These are phyloP conservation scores for Formicarius rufipectus DNA, from an alignment of 2,113 vertebrate species.

Conservation along the genomic window DNA sequence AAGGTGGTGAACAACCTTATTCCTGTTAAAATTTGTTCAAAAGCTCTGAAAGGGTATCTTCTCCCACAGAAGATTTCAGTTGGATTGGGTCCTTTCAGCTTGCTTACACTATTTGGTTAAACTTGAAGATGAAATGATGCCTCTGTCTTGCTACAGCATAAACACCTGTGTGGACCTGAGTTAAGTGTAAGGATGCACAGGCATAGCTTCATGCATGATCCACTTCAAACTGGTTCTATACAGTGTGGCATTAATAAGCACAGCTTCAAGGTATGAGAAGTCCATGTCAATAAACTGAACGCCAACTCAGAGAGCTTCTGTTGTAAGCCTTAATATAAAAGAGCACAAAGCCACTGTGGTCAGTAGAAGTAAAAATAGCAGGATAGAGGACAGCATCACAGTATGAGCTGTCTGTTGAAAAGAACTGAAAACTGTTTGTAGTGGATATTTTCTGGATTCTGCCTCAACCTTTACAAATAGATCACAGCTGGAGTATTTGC, in stretches of 20 bases:
- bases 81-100: not conserved
- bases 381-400: not conserved
- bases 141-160: not conserved
- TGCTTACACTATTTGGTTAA: not conserved
- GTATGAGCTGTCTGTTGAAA: not conserved
- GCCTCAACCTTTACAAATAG: not conserved
- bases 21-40: not conserved
- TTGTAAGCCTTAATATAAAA: not conserved
- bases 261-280: not conserved
- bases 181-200: not conserved
- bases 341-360: not conserved
- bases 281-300: not conserved
- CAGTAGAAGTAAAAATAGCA: not conserved
- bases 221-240: not conserved
- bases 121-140: not conserved
- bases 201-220: not conserved
- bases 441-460: not conserved
- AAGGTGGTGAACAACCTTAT: not conserved
- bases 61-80: not conserved
- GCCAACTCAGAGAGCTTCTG: not conserved
- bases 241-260: not conserved
- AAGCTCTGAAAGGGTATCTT: not conserved
- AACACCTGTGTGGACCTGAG: not conserved
- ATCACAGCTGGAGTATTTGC: conserved; percentile 28
- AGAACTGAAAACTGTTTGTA: not conserved